Conservation (phyloP, 2,113 vertebrate species). For the Natator depressus region DNA sequence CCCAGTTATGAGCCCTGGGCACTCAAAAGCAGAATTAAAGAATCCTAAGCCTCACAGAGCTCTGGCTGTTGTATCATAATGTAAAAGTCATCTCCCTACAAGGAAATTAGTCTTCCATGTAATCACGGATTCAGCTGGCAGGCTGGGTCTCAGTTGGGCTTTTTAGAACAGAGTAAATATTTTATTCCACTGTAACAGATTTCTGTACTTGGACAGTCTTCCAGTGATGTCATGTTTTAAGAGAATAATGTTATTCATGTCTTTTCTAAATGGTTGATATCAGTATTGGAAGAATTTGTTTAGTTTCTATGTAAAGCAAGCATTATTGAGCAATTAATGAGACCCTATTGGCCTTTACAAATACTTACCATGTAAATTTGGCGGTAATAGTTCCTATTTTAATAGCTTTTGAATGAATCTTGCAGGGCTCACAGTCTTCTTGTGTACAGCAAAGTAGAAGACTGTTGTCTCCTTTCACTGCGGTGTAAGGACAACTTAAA, state of each 20-base stretch:
- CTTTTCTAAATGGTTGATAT: fast-evolving
- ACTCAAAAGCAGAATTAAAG: conserved; percentile 14
- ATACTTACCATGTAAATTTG: neutral
- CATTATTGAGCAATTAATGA: neutral
- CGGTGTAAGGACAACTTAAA: neutral
- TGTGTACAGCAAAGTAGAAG: neutral
- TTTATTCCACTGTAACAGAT: neutral
- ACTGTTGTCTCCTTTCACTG: neutral
- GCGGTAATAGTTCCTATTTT: neutral
- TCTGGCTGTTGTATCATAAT: neutral
- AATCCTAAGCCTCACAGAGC: neutral
- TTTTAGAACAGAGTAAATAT: neutral
- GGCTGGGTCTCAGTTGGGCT: neutral
- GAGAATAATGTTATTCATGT: neutral
- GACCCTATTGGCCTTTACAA: neutral
- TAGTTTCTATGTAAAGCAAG: neutral
- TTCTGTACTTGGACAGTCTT: neutral
- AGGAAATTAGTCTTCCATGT: neutral
- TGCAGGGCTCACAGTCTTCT: neutral
- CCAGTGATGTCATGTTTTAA: fast-evolving
- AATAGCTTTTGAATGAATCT: neutral
- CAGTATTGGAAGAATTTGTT: neutral
- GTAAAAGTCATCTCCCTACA: neutral
- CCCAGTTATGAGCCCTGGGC: conserved; percentile 3
- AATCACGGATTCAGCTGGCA: neutral